Evolutionary conservation across 2,888 invertebrate species (phyloP).

Genomic region (Monopis laevigella): DNA sequence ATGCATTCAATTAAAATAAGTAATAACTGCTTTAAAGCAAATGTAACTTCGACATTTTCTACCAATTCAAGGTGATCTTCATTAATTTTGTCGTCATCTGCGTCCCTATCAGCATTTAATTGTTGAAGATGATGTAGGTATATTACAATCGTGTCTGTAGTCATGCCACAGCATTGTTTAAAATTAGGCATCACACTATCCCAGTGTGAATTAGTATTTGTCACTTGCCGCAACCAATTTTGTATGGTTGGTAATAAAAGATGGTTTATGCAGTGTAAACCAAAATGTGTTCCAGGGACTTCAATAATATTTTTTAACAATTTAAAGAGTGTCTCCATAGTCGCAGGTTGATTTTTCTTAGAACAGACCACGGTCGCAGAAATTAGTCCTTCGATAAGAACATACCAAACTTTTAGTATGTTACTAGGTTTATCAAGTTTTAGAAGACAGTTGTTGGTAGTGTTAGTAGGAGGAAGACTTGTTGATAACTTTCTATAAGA

Average conservation of each 20-base stretch:
- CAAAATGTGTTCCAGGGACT: constrained; percentile 89
- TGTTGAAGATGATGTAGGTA: constrained; percentile 81
- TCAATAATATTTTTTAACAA: constrained; percentile 79
- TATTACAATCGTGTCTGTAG: constrained; percentile 90
- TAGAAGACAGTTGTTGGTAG: constrained; percentile 64
- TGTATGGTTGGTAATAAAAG: constrained; percentile 91
- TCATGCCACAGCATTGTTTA: constrained; percentile 93
- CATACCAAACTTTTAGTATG: constrained; percentile 90
- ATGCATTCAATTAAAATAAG: constrained; percentile 90
- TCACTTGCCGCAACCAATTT: constrained; percentile 86
- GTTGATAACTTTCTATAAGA: constrained; percentile 71
- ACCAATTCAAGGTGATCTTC: constrained; percentile 61
- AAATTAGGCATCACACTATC: constrained; percentile 87
- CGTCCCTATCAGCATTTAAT: constrained; percentile 51
- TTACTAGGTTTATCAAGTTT: constrained; percentile 82
- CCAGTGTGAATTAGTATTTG: constrained; percentile 77
- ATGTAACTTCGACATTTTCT: constrained; percentile 66
- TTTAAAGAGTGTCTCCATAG: constrained; percentile 88
- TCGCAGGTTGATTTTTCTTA: constrained; percentile 87
- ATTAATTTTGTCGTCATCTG: constrained; percentile 40
- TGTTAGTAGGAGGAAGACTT: constrained; percentile 52
- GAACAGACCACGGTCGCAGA: constrained; percentile 85
- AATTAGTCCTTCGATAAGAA: constrained; percentile 86
- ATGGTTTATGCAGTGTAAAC: constrained; percentile 92
- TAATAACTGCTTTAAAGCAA: constrained; percentile 87